Evolutionary conservation across 2,797 vertebrate genomes (phyloP), one percentile per base, ranked within the genome.

Genomic region (Sciurus vulgaris): DNA sequence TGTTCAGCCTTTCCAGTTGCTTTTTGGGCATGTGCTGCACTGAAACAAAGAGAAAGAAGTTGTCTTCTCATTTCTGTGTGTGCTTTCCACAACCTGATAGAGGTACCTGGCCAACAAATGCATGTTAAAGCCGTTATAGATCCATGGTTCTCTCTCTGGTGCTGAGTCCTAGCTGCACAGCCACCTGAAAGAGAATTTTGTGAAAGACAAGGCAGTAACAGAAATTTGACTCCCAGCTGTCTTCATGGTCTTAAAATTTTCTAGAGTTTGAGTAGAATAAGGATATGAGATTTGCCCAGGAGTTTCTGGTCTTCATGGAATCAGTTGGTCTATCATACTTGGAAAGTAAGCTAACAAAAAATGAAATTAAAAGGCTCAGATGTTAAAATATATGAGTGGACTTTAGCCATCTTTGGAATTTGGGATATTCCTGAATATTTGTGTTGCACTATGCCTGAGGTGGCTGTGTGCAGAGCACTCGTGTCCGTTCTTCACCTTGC

Each of bases 271-370:
- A 30, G 33, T 14, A 85, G 70, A 72, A 79, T 33, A n/a, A 84
- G 20, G 78, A 87, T 47, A 88, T 91, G 4, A 94, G 74, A 35
- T 56, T 82, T 96, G 88, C 41, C 44, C 86, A 61, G 51, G 81
- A 89, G 76, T 89, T 78, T 70, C 82, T 35, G 78, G n/a, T 83
- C 88, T 88, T 72, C 8, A 3, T 79, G 24, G 26, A 89, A 77
- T 93, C 69, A 63, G 26, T 93, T 88, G 54, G 26, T 86, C 69
- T 72, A 1, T 78, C 18, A 76, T 85, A 67, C 73, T 97, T 95
- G 56, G 84, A 92, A 92, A 95, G 78, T 86, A 90, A 86, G 61
- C 63, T 20, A 83, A 94, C 88, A 94, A 96, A 38, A 84, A 79
- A 76, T 76, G 47, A 69, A 89, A 65, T 70, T 30, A 59, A 93